Evolutionary conservation across 2,797 vertebrate species (phyloP), one percentile per base, ranked within the genome.

Genomic region (Percopsis omiscomaycus): DNA sequence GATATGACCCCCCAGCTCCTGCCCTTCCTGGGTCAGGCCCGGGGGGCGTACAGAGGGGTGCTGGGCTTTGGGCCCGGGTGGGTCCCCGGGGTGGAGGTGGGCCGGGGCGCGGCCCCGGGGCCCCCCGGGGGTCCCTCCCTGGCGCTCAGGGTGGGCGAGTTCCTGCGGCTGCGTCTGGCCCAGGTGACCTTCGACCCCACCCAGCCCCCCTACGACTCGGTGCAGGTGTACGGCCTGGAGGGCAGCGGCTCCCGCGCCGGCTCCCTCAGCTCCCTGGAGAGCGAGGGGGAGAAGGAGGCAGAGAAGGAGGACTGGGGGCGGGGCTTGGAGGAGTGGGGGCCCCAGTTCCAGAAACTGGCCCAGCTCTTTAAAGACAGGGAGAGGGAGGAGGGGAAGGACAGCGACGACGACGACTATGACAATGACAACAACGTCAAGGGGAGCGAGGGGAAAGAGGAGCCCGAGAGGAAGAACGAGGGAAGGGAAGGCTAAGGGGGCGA

Each of bases 201-300:
- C 0, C 94, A 95, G 81, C 95, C 95, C 0, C 95, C 95, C 0
- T 96, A 95, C 45, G 95, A 97, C 82, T 97, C 95, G 0, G 94
- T 97, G 84, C 95, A 97, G 86, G 94, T 97, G 74, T 96, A 96
- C 2, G 95, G 95, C 72, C 92, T 95, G 55, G 95, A 96, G 81
- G 95, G 95, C 56, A 92, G 91, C 16, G 95, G 95, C 14, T 96
- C 95, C n/a, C 89, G 94, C 10, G 95, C 95, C 0, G 95, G 95
- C 47, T 96, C 95, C 2, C 92, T 96, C 30, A 94, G 94, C 81
- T 96, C 95, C 0, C 86, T 93, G 9, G 92, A 94, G 61, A 95
- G 94, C 0, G 94, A 95, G 64, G 93, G 91, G 0, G 93, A 93
- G 2, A 92, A 93, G 14, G 86, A 91, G 55, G 83, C 87, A 2